A percentile compares a stretch with the other conserved stretches of the same genome.
Conservation (phyloP, 2,888 invertebrate species). For the Sisyra nigra region DNA sequence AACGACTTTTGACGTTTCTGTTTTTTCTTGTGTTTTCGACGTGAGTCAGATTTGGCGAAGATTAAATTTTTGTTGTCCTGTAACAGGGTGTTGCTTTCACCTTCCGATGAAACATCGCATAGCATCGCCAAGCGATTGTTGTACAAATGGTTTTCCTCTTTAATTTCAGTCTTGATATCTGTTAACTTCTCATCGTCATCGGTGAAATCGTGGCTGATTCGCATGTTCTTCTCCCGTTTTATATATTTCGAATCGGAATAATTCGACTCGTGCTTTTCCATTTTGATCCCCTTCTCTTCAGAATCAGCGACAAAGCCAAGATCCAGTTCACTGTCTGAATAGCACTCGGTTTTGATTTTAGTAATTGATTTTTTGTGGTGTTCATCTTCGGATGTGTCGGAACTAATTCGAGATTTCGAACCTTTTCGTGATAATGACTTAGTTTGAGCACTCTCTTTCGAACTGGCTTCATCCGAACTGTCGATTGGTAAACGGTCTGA, state of each 20-base stretch:
- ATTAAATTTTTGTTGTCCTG: constrained; percentile 16
- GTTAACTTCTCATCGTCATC: constrained; percentile 3
- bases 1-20: constrained; percentile 59
- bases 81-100: constrained; percentile 28
- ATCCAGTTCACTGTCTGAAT: constrained; percentile 40
- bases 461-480: constrained; percentile 24
- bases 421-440: constrained; percentile 47
- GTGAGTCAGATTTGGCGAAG: constrained; percentile 29
- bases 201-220: neutral
- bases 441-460: constrained; percentile 25
- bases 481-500: constrained; percentile 29
- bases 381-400: constrained; percentile 64
- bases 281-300: constrained; percentile 15
- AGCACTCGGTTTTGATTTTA: constrained; percentile 41
- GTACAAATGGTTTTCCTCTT: constrained; percentile 7
- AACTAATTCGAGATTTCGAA: constrained; percentile 55
- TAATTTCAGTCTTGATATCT: constrained; percentile 12
- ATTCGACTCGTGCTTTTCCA: constrained; percentile 17
- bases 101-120: constrained; percentile 32
- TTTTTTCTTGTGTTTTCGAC: constrained; percentile 73
- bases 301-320: constrained; percentile 26
- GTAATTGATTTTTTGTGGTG: constrained; percentile 34
- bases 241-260: constrained; percentile 18
- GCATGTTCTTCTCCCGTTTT: constrained; percentile 21
- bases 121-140: constrained; percentile 7